These are phyloP conservation scores for Pterocles orientalis DNA, from an alignment of 2,113 vertebrate species.

Conservation along the genomic window DNA sequence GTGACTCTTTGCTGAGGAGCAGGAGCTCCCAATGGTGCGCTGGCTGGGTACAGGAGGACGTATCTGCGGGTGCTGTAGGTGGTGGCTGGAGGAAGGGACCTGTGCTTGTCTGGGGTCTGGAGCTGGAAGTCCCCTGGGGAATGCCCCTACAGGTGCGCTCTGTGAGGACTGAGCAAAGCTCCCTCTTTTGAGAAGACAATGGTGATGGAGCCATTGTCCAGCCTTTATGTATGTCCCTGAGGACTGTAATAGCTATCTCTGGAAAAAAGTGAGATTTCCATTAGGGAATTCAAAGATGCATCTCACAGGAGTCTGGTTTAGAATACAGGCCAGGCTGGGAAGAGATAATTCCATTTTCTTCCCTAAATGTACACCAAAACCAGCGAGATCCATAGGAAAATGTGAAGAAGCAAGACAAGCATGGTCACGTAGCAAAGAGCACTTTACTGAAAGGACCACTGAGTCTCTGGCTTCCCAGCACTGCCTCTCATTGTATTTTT, in stretches of 20 bases:
- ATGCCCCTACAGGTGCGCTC: background rate
- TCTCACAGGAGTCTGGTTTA: background rate
- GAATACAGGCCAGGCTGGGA: background rate
- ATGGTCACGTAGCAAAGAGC: background rate
- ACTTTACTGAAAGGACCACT: rapidly evolving
- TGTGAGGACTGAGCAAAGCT: background rate
- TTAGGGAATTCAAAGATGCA: background rate
- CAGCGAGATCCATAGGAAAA: background rate
- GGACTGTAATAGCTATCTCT: background rate
- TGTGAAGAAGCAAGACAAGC: background rate
- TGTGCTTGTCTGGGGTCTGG: background rate
- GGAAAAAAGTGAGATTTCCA: background rate
- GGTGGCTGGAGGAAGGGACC: background rate
- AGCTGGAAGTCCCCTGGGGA: background rate
- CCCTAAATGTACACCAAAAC: background rate
- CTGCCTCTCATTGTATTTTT: background rate
- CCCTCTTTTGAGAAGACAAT: background rate
- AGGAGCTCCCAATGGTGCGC: background rate
- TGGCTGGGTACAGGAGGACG: rapidly evolving
- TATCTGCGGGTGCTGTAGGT: background rate
- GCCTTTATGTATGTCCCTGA: background rate
- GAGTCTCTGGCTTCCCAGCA: background rate
- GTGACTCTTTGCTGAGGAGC: background rate
- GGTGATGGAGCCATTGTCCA: background rate
- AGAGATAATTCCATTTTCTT: background rate